Base-by-base conservation (phyloP, 1,140 invertebrate species). In the Lepidurus arcticus region DNA sequence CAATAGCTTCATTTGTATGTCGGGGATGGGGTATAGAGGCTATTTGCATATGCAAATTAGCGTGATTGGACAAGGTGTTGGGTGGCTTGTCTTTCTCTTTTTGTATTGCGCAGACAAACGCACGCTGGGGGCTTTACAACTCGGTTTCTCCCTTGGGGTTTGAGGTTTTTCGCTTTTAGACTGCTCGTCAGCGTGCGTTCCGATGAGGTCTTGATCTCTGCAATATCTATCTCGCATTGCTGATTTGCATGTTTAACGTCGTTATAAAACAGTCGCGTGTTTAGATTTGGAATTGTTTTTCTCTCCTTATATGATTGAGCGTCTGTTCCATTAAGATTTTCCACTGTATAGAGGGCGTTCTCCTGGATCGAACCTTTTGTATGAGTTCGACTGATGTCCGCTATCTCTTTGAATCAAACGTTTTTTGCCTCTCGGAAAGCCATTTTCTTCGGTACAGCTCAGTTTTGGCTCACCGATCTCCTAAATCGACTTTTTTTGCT, bases 41-140 rank as follows among this genome's bases (percentile, higher is more conserved):
- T 65, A 65, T 65, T 65, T 65, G 53, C 53, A 65, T 65, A 65
- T 65, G 53, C 53, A 65, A 65, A 65, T 65, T 65, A 65, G 16
- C 53, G 16, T 65, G 53, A 65, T 65, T 65, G 53, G 53, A 65
- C 53, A 21, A 65, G 53, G 53, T 65, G 53, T 65, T 65, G 53
- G 53, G 53, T 65, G 53, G 53, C 21, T 65, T 65, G 53, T 65
- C 53, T 21, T 65, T 65, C 34, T 65, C 45, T 13, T 65, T 65
- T 65, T 65, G 53, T 65, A 65, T n/a, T 13, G 21, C 53, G 53
- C 53, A 65, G 53, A n/a, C 13, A 21, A 9, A 65, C 53, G 53
- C 53, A 65, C 53, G 8, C 53, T 65, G 21, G 6, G 53, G 53
- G 21, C 13, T 65, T 7, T n/a, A 16, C 1, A 16, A 1, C 7